Conservation (phyloP, 2,797 vertebrate species). For the Xiphophorus birchmanni region DNA sequence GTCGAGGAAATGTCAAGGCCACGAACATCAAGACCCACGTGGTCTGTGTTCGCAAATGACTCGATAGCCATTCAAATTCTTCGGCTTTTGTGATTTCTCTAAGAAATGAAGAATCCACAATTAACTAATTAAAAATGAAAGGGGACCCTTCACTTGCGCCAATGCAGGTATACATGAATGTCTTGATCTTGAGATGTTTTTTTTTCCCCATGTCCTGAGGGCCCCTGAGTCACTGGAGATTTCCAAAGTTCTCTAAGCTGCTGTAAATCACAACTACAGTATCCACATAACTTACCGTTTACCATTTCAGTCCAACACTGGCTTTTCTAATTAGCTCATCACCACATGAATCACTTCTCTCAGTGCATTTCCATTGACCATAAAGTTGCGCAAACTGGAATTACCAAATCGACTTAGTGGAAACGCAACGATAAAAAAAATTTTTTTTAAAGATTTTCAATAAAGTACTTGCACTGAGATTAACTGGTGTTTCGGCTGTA, state of each 20-base stretch:
- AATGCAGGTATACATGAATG: background rate
- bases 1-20: conserved; percentile 83
- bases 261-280: too few relatives aligned
- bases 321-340: background rate
- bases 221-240: too few relatives aligned
- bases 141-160: background rate
- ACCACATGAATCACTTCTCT: too few relatives aligned
- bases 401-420: too few relatives aligned
- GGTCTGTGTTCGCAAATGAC: background rate
- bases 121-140: background rate
- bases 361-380: too few relatives aligned
- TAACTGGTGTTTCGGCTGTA: too few relatives aligned
- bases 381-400: too few relatives aligned
- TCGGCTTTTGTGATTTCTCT: background rate
- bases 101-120: background rate
- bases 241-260: background rate
- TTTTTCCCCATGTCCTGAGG: background rate
- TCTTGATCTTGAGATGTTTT: background rate
- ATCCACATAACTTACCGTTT: background rate
- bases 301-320: background rate
- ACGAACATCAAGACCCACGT: conserved; percentile 22
- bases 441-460: too few relatives aligned
- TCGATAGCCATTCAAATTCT: background rate
- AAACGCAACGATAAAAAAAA: too few relatives aligned
- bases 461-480: too few relatives aligned